These are phyloP conservation scores for Nematostella vectensis DNA, from an alignment of 92 coral and sea anemone genomes.

Conservation along the genomic window DNA sequence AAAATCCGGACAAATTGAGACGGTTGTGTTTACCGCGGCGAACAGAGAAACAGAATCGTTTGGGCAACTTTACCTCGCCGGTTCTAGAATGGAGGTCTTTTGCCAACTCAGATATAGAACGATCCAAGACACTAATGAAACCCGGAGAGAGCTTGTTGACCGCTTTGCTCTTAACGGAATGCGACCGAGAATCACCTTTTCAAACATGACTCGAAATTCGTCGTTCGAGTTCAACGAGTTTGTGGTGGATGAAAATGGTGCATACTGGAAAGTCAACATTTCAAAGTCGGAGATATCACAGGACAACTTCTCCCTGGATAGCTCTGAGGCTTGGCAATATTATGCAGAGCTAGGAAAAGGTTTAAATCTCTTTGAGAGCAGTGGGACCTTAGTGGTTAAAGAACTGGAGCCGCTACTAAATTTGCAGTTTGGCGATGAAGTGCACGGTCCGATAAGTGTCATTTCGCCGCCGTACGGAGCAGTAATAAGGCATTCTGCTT, in stretches of 20 bases:
- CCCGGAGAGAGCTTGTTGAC: slow-evolving; percentile 58
- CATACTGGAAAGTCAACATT: slow-evolving; percentile 53
- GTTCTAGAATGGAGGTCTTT: slow-evolving; percentile 28
- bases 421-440: slow-evolving; percentile 52
- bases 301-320: slow-evolving; percentile 6
- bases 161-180: slow-evolving; percentile 61
- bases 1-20: slow-evolving; percentile 19
- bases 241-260: slow-evolving; percentile 17
- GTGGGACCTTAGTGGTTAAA: slow-evolving; percentile 62
- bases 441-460: slow-evolving; percentile 13
- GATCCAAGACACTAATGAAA: slow-evolving; percentile 46
- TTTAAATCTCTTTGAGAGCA: slow-evolving; percentile 63
- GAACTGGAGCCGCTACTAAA: slow-evolving; percentile 58
- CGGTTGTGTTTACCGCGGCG: slow-evolving; percentile 31
- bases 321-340: slow-evolving; percentile 51
- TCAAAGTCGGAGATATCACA: slow-evolving; percentile 27
- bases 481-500: slow-evolving; percentile 55
- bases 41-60: slow-evolving; percentile 20
- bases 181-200: slow-evolving; percentile 63
- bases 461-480: slow-evolving; percentile 22
- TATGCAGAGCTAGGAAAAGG: slow-evolving; percentile 72
- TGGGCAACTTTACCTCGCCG: slow-evolving; percentile 58
- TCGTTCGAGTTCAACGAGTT: slow-evolving; percentile 41
- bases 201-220: slow-evolving; percentile 64
- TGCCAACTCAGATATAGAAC: slow-evolving; percentile 68